A percentile compares a stretch with the other conserved stretches of the same genome.
These are phyloP conservation scores for Crocallis elinguaria DNA, from an alignment of 2,888 invertebrate species.

Conservation along the genomic window DNA sequence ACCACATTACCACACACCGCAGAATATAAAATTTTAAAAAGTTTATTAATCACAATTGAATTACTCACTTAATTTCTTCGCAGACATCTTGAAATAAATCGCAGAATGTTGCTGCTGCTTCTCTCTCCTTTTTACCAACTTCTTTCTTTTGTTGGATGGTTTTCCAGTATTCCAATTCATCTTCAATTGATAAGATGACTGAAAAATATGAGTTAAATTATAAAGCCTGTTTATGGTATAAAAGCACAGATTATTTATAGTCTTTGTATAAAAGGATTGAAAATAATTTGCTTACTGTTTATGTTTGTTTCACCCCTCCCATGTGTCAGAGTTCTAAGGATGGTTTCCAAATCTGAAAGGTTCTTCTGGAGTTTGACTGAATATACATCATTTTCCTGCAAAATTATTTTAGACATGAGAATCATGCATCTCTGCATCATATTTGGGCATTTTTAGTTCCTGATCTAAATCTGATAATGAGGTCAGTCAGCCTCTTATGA, in stretches of 20 bases:
- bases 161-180: conserved; percentile 90
- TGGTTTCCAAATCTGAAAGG: conserved; percentile 69
- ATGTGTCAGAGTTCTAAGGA: conserved; percentile 70
- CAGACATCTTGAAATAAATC: conserved; percentile 85
- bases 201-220: conserved; percentile 37
- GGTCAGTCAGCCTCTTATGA: too few species aligned
- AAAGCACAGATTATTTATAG: too few species aligned
- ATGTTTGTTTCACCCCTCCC: conserved; percentile 64
- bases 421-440: too few species aligned
- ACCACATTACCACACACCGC: too few species aligned
- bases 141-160: conserved; percentile 80
- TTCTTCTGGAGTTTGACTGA: conserved; percentile 75
- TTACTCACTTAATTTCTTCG: conserved; percentile 84
- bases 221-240: too few species aligned
- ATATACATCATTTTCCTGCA: conserved; percentile 71
- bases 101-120: conserved; percentile 84
- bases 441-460: too few species aligned
- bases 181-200: conserved; percentile 88
- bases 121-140: conserved; percentile 79
- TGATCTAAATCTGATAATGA: too few species aligned
- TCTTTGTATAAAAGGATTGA: too few species aligned
- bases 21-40: too few species aligned
- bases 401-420: too few species aligned
- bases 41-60: too few species aligned
- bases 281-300: conserved; percentile 55